Evolutionary conservation across 2,888 invertebrate species (phyloP).

Genomic region (Plebejus anna): DNA sequence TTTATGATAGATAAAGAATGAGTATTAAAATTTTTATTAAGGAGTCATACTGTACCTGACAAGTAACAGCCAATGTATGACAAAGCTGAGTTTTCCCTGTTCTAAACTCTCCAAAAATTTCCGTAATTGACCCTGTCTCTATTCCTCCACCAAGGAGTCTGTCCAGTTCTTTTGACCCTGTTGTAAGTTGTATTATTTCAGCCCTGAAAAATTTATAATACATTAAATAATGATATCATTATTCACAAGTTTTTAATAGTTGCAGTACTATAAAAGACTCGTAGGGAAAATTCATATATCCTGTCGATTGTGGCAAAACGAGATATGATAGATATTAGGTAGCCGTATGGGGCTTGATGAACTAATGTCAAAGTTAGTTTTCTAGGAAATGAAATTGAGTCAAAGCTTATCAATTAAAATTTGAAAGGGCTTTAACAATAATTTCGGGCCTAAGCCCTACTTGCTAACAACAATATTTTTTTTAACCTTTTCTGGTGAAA

Average conservation of each 20-base stretch:
- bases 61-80: conserved; percentile 97
- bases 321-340: no score
- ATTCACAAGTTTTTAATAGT: not conserved
- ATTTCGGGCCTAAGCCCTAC: not conserved
- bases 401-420: no score
- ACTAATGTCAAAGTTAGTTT: no score
- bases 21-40: not conserved
- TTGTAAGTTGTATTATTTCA: conserved; percentile 96
- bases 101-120: conserved; percentile 98
- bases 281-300: no score
- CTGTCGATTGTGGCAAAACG: no score
- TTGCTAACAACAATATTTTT: not conserved
- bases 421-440: no score
- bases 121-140: conserved; percentile 99
- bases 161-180: conserved; percentile 96
- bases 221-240: not conserved
- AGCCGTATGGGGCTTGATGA: no score
- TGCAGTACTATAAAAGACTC: no score
- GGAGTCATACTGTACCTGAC: conserved; percentile 83
- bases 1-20: no score
- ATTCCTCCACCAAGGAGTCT: conserved; percentile 96
- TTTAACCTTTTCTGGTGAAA: conserved; percentile 92
- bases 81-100: conserved; percentile 99
- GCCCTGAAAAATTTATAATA: conserved; percentile 69
- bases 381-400: not conserved